Evolutionary conservation across 2,888 invertebrate genomes (phyloP), one percentile per base, ranked within the genome.

Genomic region (Brassicogethes aeneus): DNA sequence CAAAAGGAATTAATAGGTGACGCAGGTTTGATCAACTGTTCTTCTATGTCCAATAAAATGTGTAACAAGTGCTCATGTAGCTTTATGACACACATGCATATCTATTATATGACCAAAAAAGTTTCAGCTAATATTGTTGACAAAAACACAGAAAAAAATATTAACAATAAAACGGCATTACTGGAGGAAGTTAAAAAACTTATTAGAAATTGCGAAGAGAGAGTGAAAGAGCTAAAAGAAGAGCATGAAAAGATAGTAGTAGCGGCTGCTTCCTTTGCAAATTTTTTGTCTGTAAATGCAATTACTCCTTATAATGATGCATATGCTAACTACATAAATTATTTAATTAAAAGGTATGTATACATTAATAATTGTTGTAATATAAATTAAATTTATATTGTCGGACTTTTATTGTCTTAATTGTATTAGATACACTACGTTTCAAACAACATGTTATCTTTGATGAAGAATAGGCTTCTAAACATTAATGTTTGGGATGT

Each of bases 41-140:
- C 55, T 13, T 59, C 62, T 3, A 65, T 64, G 55, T 45, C 43
- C 2, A 42, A 46, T 10, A 46, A 48, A 39, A 52, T 16, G 13
- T 66, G 65, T 40, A 43, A 15, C 15, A 41, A 46, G 35, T 66
- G 66, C 40, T 32, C 40, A 1, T 64, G 64, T 37, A 55, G 56
- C 43, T 65, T 57, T 46, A 53, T 48, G 14, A 46, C 54, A 1
- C 65, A 66, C 39, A 60, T 64, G 61, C 65, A 66, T 41, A 54
- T 66, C 32, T 65, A 65, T 37, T 65, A 65, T 40, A 49, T 55
- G 46, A 61, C 61, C 2, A 51, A 56, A 43, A 56, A 56, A 3
- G 47, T 54, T 29, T 50, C 58, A 31, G 51, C 47, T 10, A 50
- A 48, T 33, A 52, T 59, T 17, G 47, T 50, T 16, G 60, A 64